Evolutionary conservation across 2,113 vertebrate species (phyloP).

Genomic region (Lipophrys pholis): DNA sequence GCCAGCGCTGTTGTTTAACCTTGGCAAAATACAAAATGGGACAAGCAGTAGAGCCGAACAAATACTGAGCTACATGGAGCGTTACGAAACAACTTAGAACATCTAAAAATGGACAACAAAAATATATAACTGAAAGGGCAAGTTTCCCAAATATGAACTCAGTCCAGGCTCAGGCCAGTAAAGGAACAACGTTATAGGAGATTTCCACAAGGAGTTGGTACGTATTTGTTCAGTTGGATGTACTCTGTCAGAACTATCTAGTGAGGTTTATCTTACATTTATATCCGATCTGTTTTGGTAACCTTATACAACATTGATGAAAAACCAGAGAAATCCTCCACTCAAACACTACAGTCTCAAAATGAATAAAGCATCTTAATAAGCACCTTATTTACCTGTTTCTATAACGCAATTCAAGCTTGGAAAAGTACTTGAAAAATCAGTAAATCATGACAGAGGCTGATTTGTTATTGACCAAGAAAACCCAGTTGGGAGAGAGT

Average conservation of each 20-base stretch:
- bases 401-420: background rate
- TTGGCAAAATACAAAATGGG: conserved; percentile 76
- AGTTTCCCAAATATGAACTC: conserved; percentile 51
- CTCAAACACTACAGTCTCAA: background rate
- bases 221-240: conserved; percentile 47
- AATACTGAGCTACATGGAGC: conserved; percentile 68
- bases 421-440: background rate
- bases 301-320: conserved; percentile 1
- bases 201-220: conserved; percentile 57
- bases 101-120: conserved; percentile 72
- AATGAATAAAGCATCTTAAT: conserved; percentile 9
- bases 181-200: conserved; percentile 46
- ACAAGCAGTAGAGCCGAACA: conserved; percentile 74
- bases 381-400: background rate
- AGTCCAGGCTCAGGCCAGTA: conserved; percentile 26
- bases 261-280: conserved; percentile 32
- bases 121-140: conserved; percentile 55
- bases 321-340: conserved; percentile 9
- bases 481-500: too few species aligned
- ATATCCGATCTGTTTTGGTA: conserved; percentile 10
- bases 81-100: conserved; percentile 67
- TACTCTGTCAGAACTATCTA: conserved; percentile 35
- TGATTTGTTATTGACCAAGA: background rate
- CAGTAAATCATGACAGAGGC: background rate
- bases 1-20: conserved; percentile 73